phyloP scores from a whole-genome alignment of 1,140 invertebrate species.

The Asbolus verrucosus region DNA sequence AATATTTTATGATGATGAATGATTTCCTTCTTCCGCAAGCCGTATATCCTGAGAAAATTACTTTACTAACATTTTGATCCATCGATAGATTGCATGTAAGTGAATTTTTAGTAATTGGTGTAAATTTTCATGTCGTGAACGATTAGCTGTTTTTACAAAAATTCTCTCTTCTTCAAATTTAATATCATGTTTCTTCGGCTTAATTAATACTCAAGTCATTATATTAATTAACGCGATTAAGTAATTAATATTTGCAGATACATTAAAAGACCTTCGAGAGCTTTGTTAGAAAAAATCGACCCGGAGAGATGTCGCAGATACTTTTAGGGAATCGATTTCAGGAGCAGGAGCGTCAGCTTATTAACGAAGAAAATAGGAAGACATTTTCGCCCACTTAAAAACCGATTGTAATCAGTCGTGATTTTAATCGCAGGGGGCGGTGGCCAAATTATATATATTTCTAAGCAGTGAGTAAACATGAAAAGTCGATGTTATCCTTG shows the following conservation, averaged over 20 bases:
- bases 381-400: too few relatives aligned
- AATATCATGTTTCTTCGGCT: conserved; percentile 15
- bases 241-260: conserved; percentile 13
- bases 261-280: neutral
- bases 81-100: conserved; percentile 39
- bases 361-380: too few relatives aligned
- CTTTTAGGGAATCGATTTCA: too few relatives aligned
- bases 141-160: conserved; percentile 17
- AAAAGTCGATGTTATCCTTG: conserved; percentile 43
- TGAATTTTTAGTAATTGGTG: conserved; percentile 34
- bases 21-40: conserved; percentile 35
- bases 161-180: conserved; percentile 10
- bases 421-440: neutral
- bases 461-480: conserved; percentile 47
- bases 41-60: conserved; percentile 32
- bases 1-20: conserved; percentile 38
- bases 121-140: conserved; percentile 30
- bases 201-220: conserved; percentile 18
- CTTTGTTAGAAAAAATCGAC: too few relatives aligned
- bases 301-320: too few relatives aligned
- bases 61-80: conserved; percentile 35
- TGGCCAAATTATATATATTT: too few relatives aligned
- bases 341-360: too few relatives aligned
- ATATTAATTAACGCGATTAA: conserved; percentile 4
- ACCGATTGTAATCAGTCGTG: too few relatives aligned